phyloP scores from a whole-genome alignment of 1,140 invertebrate species.

The Drosophila pseudoananassae region DNA sequence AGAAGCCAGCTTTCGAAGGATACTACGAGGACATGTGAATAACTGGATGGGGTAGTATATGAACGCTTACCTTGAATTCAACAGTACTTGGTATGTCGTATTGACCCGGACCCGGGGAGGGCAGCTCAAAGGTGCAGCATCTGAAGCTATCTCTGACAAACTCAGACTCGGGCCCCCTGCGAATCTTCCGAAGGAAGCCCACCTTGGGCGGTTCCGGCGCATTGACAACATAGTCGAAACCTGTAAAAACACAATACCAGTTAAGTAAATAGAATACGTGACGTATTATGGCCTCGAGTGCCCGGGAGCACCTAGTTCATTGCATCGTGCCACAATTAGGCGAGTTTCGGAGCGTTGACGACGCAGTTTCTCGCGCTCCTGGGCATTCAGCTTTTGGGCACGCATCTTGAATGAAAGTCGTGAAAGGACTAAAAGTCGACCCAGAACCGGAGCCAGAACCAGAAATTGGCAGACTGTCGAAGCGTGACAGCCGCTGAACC shows the following conservation, averaged over 20 bases:
- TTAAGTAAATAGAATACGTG: background rate
- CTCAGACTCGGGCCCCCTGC: conserved; percentile 43
- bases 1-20: conserved; percentile 67
- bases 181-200: conserved; percentile 60
- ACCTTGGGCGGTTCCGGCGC: conserved; percentile 59
- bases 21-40: conserved; percentile 42
- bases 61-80: conserved; percentile 49
- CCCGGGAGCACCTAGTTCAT: conserved; percentile 38
- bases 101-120: conserved; percentile 45
- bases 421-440: conserved; percentile 21
- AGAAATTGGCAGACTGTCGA: conserved; percentile 34
- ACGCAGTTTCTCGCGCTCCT: conserved; percentile 66
- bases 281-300: background rate
- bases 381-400: conserved; percentile 61
- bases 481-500: conserved; percentile 26
- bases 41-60: background rate
- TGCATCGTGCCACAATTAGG: conserved; percentile 46
- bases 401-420: conserved; percentile 54
- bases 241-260: conserved; percentile 32
- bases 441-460: background rate
- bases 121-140: conserved; percentile 16
- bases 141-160: conserved; percentile 32
- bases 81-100: conserved; percentile 41
- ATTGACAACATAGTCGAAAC: conserved; percentile 79
- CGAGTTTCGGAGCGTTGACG: conserved; percentile 68